Evolutionary conservation across 1,140 invertebrate species (phyloP).

Genomic region (Bombus affinis): DNA sequence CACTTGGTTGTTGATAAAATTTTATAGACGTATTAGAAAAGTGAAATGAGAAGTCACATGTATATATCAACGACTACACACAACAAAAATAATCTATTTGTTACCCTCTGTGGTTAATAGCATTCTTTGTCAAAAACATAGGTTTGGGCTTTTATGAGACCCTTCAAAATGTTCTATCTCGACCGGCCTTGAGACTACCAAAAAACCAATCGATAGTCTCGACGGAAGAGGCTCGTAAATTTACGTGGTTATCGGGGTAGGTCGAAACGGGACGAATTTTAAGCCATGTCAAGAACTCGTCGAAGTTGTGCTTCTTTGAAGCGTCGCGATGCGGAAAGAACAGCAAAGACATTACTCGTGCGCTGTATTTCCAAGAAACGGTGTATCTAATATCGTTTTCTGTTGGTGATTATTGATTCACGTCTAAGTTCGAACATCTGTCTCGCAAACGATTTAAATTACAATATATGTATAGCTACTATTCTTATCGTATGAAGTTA

Average conservation of each 20-base stretch:
- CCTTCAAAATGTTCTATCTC: conserved; percentile 33
- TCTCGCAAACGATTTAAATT: no score
- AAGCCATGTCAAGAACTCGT: background rate
- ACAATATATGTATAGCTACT: background rate
- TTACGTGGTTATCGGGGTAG: conserved; percentile 16
- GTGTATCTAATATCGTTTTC: conserved; percentile 7
- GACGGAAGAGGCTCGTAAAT: conserved; percentile 29
- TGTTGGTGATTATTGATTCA: background rate
- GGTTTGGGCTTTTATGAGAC: conserved; percentile 4
- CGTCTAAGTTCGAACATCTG: background rate
- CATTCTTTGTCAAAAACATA: conserved; percentile 15
- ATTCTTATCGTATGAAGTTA: no score
- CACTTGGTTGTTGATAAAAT: no score
- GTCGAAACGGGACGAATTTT: conserved; percentile 17
- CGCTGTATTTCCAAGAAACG: background rate
- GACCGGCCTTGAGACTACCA: conserved; percentile 8
- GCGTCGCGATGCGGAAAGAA: background rate
- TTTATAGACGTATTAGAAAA: no score
- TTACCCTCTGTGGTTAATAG: background rate
- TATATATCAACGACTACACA: no score
- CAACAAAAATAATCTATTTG: background rate
- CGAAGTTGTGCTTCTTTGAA: background rate
- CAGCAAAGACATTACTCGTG: background rate
- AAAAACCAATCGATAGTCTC: conserved; percentile 45
- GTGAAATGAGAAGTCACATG: no score